Base-by-base conservation (phyloP, 2,888 invertebrate species). In the Leucophenga montana region DNA sequence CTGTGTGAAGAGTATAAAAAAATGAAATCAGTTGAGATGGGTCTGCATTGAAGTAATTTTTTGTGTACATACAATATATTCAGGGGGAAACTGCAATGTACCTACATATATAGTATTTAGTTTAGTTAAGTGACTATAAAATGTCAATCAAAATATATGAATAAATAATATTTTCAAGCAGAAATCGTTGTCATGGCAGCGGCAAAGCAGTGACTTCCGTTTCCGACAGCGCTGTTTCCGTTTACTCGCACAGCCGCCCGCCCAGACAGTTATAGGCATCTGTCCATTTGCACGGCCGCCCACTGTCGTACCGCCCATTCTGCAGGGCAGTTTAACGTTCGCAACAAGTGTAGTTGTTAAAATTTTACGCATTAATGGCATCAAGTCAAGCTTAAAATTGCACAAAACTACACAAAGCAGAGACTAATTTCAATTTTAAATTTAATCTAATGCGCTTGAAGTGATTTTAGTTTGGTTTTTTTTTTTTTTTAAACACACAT, bases 321-420 rank as follows among this genome's bases (percentile, higher is more conserved):
- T 8, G 39, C 8, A 39, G 39, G n/a, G n/a, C n/a, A n/a, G n/a
- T n/a, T n/a, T n/a, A 4, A 27, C 27, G 27, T n/a, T n/a, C n/a
- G n/a, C n/a, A 4, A 27, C 27, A 27, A 27, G 27, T 8, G 27
- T 27, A 27, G 27, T 53, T 31, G 44, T 61, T 44, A 8, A 61
- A 61, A 61, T n/a, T 61, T 61, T 61, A 61, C 61, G 61, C 44
- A 39, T 44, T 18, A 44, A 20, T 61, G 61, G 39, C 39, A 61
- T 39, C 61, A 61, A 61, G 44, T 61, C 39, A 61, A 39, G 61
- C 31, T 11, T 20, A 39, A 61, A 61, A 61, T 61, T 39, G 4
- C 53, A 18, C 20, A 53, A 53, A 20, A 18, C 53, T 18, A 54
- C 18, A n/a, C 22, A 13, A 54, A 9, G 54, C 54, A 54, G 11